These are phyloP conservation scores for Euphonia xanthogaster DNA, from an alignment of 2,797 vertebrate species.

Conservation along the genomic window DNA sequence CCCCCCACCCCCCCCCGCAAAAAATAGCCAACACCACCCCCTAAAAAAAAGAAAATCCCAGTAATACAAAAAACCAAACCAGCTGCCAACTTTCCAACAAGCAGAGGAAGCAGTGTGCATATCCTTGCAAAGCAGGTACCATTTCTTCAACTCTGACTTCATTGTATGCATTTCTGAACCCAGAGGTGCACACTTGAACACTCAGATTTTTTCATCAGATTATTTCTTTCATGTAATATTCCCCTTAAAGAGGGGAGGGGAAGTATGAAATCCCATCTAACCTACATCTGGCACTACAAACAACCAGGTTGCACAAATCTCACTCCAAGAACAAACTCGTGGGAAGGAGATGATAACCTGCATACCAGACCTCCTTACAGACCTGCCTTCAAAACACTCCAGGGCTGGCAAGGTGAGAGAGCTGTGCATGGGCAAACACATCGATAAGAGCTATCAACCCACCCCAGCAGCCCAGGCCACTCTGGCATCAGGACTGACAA, in stretches of 20 bases:
- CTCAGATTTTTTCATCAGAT: neutral
- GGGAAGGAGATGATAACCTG: neutral
- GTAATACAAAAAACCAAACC: neutral
- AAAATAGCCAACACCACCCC: neutral
- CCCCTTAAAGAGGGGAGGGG: neutral
- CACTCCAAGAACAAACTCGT: neutral
- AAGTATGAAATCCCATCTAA: neutral
- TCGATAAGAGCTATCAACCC: neutral
- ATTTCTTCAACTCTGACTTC: neutral
- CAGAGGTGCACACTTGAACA: neutral
- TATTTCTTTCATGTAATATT: neutral
- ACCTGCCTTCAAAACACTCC: neutral
- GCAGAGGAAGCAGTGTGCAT: neutral
- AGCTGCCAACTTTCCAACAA: neutral
- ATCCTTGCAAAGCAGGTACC: neutral
- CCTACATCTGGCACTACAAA: neutral
- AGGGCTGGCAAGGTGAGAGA: neutral
- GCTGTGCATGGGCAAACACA: neutral
- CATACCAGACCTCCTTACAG: neutral
- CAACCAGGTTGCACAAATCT: neutral
- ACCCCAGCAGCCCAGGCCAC: neutral
- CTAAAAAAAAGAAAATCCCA: neutral
- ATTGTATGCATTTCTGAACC: neutral
- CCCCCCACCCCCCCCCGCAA: fast-evolving
- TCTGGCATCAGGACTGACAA: neutral